A percentile compares a stretch with the other conserved stretches of the same genome.
These are phyloP conservation scores for Oscheius sp. DNA, from an alignment of 1,140 invertebrate genomes.

Conservation along the genomic window DNA sequence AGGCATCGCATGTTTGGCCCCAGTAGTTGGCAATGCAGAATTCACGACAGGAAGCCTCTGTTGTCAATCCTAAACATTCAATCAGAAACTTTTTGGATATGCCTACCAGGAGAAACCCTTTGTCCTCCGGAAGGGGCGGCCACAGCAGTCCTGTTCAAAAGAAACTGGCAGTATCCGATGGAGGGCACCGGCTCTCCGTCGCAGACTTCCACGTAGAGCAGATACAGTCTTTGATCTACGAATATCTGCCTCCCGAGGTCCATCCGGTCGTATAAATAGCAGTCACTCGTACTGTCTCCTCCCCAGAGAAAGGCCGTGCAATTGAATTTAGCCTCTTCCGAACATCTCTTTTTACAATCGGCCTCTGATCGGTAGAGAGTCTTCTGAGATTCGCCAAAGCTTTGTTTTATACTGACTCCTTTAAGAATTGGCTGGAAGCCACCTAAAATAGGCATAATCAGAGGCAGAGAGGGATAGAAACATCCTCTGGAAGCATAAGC, in stretches of 20 bases:
- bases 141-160: background rate
- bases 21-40: constrained; percentile 9
- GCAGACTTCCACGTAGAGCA: background rate
- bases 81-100: background rate
- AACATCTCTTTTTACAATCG: constrained; percentile 1
- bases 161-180: constrained; percentile 12
- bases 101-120: background rate
- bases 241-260: background rate
- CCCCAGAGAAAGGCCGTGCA: constrained; percentile 11
- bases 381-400: background rate
- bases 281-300: background rate
- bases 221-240: background rate
- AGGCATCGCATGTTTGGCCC: background rate
- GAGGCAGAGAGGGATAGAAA: background rate
- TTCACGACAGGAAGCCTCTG: background rate
- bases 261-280: constrained; percentile 4
- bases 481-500: too few species aligned
- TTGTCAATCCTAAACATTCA: background rate
- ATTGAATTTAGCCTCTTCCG: background rate
- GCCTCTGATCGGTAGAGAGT: background rate
- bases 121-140: background rate
- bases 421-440: background rate
- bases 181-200: background rate
- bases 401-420: background rate
- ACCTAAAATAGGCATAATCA: background rate